Percentiles rank a stretch among this genome's conserved stretches.
phyloP scores from a whole-genome alignment of 1,140 invertebrate species.

The Yoshiicerus persimilis region DNA sequence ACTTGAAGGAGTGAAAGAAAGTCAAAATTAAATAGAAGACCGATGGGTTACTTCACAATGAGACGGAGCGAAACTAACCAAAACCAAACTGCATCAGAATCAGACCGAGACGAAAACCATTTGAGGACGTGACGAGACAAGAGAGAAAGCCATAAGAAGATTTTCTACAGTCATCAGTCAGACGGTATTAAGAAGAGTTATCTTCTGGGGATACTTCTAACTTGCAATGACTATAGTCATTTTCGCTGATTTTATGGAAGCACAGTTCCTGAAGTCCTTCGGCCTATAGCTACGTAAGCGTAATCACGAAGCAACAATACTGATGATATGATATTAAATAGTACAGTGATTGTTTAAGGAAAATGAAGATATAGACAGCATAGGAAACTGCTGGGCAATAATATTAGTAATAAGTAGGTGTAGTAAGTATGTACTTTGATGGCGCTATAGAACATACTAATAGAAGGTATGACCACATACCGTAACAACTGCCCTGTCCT shows the following conservation, averaged over 20 bases:
- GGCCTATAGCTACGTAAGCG: neutral
- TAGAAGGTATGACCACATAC: neutral
- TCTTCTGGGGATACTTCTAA: neutral
- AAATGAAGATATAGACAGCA: neutral
- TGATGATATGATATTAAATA: too few species aligned
- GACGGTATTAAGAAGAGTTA: neutral
- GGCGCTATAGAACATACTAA: neutral
- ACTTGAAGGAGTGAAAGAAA: neutral
- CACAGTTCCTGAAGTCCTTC: neutral
- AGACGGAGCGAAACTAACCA: neutral
- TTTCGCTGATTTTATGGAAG: neutral
- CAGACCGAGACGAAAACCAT: slow-evolving; percentile 4
- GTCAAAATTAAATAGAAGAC: slow-evolving; percentile 11
- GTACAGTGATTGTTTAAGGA: too few species aligned
- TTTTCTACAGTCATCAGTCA: slow-evolving; percentile 5
- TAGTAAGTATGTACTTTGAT: neutral
- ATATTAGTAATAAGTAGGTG: neutral
- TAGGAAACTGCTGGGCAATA: neutral
- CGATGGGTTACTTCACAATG: neutral
- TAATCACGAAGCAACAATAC: neutral
- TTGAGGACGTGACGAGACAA: slow-evolving; percentile 2
- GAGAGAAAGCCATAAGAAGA: slow-evolving; percentile 15
- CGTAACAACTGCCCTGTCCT: neutral
- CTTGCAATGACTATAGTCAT: neutral
- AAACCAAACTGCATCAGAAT: neutral